Evolutionary conservation across 2,797 vertebrate species (phyloP).

Genomic region (Loris lydekkerianus): DNA sequence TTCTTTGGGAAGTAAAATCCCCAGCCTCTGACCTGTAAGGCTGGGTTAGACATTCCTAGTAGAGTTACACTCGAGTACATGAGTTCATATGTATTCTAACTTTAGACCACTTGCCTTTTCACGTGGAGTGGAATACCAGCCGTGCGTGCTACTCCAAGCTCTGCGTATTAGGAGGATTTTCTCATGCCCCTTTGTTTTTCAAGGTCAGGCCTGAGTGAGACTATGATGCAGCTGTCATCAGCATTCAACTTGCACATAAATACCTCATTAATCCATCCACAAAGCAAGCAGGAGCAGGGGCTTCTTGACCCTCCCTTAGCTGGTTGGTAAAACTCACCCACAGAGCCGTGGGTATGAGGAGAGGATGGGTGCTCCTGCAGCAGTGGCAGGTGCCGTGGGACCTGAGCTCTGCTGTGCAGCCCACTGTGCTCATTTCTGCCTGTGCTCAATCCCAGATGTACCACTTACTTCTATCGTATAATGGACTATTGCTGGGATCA

Average conservation of each 20-base stretch:
- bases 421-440: not conserved
- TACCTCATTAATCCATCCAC: not conserved
- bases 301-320: not conserved
- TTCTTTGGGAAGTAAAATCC: not conserved
- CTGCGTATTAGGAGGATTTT: not conserved
- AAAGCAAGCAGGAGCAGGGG: not conserved
- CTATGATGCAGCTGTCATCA: not conserved
- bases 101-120: not conserved
- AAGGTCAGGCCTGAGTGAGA: not conserved
- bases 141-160: not conserved
- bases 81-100: not conserved
- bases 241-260: not conserved
- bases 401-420: not conserved
- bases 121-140: not conserved
- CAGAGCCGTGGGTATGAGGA: no score
- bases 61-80: rapidly evolving
- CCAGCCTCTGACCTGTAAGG: not conserved
- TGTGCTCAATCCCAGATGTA: not conserved
- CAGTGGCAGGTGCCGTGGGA: not conserved
- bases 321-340: not conserved
- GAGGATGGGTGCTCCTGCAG: no score
- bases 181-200: not conserved
- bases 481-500: not conserved
- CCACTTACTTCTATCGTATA: not conserved
- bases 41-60: not conserved